These are phyloP conservation scores for Euplagia quadripunctaria DNA, from an alignment of 2,888 invertebrate genomes.

Conservation along the genomic window DNA sequence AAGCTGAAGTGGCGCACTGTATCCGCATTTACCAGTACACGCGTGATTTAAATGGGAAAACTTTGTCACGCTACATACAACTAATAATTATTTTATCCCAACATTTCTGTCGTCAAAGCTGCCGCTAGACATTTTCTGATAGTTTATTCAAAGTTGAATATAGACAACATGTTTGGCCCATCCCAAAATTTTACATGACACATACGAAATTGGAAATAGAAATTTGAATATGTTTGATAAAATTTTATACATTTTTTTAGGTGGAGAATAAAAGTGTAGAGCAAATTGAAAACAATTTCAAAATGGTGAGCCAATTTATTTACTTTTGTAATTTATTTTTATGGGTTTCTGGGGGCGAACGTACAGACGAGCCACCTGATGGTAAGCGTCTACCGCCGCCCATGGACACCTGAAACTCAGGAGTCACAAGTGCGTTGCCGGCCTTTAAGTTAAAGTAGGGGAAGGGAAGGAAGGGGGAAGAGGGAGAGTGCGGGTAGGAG, in stretches of 20 bases:
- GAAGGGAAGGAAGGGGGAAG: too few species aligned
- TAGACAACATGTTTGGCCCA: background rate
- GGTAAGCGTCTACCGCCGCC: too few species aligned
- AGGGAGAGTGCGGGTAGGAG: too few species aligned
- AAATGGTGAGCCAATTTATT: too few species aligned
- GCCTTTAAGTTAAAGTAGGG: too few species aligned
- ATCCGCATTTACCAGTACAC: conserved; percentile 12
- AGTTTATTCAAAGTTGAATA: background rate
- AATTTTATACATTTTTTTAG: background rate
- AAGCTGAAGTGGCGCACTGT: conserved; percentile 12
- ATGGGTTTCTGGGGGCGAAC: too few species aligned
- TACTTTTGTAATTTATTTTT: too few species aligned
- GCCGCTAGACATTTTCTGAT: background rate
- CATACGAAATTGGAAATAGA: background rate
- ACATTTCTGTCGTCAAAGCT: background rate
- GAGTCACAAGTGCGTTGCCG: too few species aligned
- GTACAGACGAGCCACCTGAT: too few species aligned
- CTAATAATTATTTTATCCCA: conserved; percentile 32
- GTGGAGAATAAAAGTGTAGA: background rate
- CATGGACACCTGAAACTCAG: too few species aligned
- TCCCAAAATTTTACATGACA: too few species aligned
- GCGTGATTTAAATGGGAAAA: conserved; percentile 30
- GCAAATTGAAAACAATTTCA: too few species aligned
- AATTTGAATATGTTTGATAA: background rate
- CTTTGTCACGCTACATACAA: conserved; percentile 21